A percentile compares a stretch with the other conserved stretches of the same genome.
Conservation (phyloP, 1,140 invertebrate genomes). For the Nautilus pompilius region DNA sequence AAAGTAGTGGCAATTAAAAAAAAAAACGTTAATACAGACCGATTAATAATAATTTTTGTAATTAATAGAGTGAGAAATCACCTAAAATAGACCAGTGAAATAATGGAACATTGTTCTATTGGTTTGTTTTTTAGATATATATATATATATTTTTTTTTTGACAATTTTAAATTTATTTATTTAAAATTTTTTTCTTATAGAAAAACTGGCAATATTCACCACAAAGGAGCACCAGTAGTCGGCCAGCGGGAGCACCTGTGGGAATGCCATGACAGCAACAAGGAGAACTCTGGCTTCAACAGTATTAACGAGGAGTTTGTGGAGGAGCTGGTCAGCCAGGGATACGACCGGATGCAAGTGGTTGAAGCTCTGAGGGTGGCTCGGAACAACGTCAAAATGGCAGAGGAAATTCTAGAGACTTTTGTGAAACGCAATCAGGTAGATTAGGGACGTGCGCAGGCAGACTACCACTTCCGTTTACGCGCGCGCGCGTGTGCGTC, state of each 20-base stretch:
- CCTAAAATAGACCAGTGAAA: too few relatives aligned
- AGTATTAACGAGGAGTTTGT: constrained; percentile 91
- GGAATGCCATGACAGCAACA: constrained; percentile 47
- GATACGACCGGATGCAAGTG: constrained; percentile 84
- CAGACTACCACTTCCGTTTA: too few relatives aligned
- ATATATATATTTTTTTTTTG: too few relatives aligned
- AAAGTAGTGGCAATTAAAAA: too few relatives aligned
- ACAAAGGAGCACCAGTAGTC: constrained; percentile 21
- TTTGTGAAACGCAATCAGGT: constrained; percentile 63
- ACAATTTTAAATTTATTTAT: too few relatives aligned
- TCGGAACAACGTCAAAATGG: constrained; percentile 90
- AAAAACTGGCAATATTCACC: neutral
- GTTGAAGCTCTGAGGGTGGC: constrained; percentile 86
- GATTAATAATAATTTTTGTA: too few relatives aligned
- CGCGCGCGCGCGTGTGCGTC: too few relatives aligned
- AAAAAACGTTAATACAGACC: too few relatives aligned
- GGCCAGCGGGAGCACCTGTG: constrained; percentile 31
- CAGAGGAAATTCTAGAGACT: constrained; percentile 89
- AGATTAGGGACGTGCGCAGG: too few relatives aligned
- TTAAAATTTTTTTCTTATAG: neutral
- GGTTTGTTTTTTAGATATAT: too few relatives aligned
- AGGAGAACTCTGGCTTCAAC: constrained; percentile 59
- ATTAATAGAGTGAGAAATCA: too few relatives aligned
- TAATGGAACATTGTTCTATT: too few relatives aligned
- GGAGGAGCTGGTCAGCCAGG: constrained; percentile 78